Base-by-base conservation (phyloP, 2,888 invertebrate genomes). In the Microctonus hyperodae region DNA sequence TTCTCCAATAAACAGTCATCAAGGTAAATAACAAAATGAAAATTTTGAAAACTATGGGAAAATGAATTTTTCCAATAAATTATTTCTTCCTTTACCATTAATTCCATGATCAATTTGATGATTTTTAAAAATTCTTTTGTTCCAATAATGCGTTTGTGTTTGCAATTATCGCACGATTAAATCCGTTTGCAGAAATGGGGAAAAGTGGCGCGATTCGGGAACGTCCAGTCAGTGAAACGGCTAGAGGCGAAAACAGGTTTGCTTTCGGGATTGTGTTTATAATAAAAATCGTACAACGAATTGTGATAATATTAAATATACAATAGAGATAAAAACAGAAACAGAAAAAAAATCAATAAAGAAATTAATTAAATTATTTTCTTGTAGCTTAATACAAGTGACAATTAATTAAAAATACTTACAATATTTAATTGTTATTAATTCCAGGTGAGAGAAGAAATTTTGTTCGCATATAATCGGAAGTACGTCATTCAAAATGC, bases 1-100 rank as follows among this genome's bases (percentile, higher is more conserved):
- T 76, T 78, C 40, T 75, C 75, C 31, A 78, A 78, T 70, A 76
- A 77, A 61, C 77, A 75, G 71, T 77, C 77, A 70, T 79, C 80
- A 73, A 82, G 82, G 82, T 82, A 81, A 81, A 79, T 72, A 56
- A 63, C 56, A 65, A 74, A 68, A 57, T 56, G 2, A 22, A 16
- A 51, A n/a, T 28, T 63, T 50, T 28, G 25, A 10, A 25, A 25
- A 25, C 28, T 1, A 4, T 53, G 23, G 7, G 28, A 1, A 1
- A 13, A 23, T 5, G 2, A 13, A 25, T 51, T 51, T 13, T 9
- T 25, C 13, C 3, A 11, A 22, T 11, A n/a, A 13, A 5, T 37
- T 37, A 6, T 37, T 37, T 16, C 13, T 55, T 55, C 16, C 31
- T 33, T 37, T 9, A 31, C n/a, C n/a, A 22, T 59, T 40, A 25